These are phyloP conservation scores for Phortica magna DNA, from an alignment of 2,888 invertebrate species.

Conservation along the genomic window DNA sequence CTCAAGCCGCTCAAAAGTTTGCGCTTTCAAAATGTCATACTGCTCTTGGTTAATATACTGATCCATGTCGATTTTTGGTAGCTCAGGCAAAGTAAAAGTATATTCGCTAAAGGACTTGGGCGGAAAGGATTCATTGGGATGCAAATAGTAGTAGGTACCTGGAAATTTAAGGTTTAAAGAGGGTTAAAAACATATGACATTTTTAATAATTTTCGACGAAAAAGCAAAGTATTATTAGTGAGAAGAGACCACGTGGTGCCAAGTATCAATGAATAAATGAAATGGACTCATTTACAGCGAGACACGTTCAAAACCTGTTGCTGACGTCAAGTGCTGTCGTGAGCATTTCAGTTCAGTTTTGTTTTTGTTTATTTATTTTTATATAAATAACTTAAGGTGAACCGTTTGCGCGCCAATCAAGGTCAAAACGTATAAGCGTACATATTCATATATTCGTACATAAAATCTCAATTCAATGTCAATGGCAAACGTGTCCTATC, in stretches of 20 bases:
- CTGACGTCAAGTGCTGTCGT: conserved; percentile 49
- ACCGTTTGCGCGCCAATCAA: conserved; percentile 43
- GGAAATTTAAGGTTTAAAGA: conserved; percentile 55
- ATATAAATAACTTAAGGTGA: conserved; percentile 52
- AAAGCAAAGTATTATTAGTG: conserved; percentile 44
- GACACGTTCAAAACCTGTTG: conserved; percentile 14
- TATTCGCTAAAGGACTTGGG: conserved; percentile 70
- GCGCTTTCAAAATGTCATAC: conserved; percentile 78
- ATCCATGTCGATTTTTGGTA: conserved; percentile 70
- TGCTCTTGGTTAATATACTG: conserved; percentile 69
- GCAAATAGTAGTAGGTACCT: conserved; percentile 76
- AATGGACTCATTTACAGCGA: conserved; percentile 23
- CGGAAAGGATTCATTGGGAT: conserved; percentile 76
- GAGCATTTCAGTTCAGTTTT: background rate
- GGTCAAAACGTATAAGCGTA: background rate
- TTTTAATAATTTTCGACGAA: background rate
- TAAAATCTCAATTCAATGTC: conserved; percentile 42
- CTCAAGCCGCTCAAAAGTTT: conserved; percentile 79
- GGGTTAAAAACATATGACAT: conserved; percentile 49
- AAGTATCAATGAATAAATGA: conserved; percentile 6
- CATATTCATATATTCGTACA: background rate
- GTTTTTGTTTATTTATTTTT: conserved; percentile 1
- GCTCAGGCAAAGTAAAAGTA: conserved; percentile 66
- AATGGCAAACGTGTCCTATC: background rate
- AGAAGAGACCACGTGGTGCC: background rate